Evolutionary conservation across 1,140 invertebrate species (phyloP).

Genomic region (Zaprionus lachaisei): DNA sequence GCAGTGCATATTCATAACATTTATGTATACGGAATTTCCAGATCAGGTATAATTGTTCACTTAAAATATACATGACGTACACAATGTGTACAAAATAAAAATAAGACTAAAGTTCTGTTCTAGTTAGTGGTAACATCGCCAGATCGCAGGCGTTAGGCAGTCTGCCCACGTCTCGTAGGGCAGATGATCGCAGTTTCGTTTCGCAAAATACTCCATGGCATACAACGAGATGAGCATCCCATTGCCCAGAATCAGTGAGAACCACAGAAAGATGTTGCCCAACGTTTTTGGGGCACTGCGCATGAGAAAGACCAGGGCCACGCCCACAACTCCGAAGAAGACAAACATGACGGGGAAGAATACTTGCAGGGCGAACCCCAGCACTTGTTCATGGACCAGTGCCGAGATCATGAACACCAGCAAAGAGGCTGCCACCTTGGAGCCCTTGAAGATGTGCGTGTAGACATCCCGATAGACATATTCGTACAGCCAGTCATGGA

Average conservation of each 20-base stretch:
- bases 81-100: slow-evolving; percentile 58
- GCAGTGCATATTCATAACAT: slow-evolving; percentile 9
- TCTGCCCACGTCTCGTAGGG: slow-evolving; percentile 54
- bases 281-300: slow-evolving; percentile 85
- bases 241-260: slow-evolving; percentile 90
- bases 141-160: slow-evolving; percentile 79
- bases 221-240: slow-evolving; percentile 92
- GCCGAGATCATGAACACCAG: slow-evolving; percentile 89
- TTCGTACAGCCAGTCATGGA: slow-evolving; percentile 97
- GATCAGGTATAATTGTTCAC: slow-evolving; percentile 61
- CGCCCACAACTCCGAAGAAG: slow-evolving; percentile 88
- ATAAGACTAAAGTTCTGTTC: slow-evolving; percentile 40
- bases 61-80: slow-evolving; percentile 73
- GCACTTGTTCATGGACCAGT: slow-evolving; percentile 93
- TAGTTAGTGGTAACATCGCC: slow-evolving; percentile 85
- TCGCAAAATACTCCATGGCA: slow-evolving; percentile 93
- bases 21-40: slow-evolving; percentile 38
- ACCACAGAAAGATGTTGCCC: slow-evolving; percentile 94
- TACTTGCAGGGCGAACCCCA: slow-evolving; percentile 91
- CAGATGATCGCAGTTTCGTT: slow-evolving; percentile 88
- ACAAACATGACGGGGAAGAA: slow-evolving; percentile 94
- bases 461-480: slow-evolving; percentile 96
- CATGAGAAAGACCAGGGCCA: slow-evolving; percentile 86
- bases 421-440: slow-evolving; percentile 85
- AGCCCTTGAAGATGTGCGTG: slow-evolving; percentile 85